Conservation (phyloP, 2,888 invertebrate species). For the Erannis defoliaria region DNA sequence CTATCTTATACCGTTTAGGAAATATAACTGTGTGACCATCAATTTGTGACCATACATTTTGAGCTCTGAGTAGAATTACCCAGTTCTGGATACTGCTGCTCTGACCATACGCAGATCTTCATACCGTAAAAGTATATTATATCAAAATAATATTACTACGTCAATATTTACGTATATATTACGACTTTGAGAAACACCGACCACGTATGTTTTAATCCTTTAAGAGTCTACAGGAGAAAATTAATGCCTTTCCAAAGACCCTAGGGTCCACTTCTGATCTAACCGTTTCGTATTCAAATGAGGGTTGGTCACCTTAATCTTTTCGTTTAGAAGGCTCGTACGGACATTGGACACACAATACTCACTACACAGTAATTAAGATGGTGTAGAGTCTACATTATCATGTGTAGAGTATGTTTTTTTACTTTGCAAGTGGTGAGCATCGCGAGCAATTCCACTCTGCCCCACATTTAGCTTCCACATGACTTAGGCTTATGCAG, state of each 20-base stretch:
- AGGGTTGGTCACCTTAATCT: slow-evolving; percentile 71
- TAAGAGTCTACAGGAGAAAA: slow-evolving; percentile 23
- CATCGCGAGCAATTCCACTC: too few species aligned
- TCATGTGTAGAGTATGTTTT: too few species aligned
- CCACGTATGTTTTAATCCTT: slow-evolving; percentile 26
- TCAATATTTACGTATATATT: neutral
- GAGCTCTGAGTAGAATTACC: too few species aligned
- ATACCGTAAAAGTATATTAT: too few species aligned
- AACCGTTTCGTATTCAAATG: slow-evolving; percentile 64
- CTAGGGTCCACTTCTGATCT: slow-evolving; percentile 49
- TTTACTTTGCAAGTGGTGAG: too few species aligned
- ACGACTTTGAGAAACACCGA: neutral
- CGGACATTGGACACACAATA: slow-evolving; percentile 2
- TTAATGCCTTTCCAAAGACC: slow-evolving; percentile 42
- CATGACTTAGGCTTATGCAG: too few species aligned
- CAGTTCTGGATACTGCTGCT: too few species aligned
- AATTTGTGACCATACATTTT: too few species aligned
- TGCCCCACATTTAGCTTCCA: too few species aligned
- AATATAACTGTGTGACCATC: too few species aligned
- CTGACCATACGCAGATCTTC: too few species aligned
- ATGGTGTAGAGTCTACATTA: neutral
- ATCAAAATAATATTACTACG: neutral
- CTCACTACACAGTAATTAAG: neutral
- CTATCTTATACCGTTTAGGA: too few species aligned
- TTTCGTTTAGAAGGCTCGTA: slow-evolving; percentile 64